Base-by-base conservation (phyloP, 2,113 vertebrate species). In the Zosterops hypoxanthus region DNA sequence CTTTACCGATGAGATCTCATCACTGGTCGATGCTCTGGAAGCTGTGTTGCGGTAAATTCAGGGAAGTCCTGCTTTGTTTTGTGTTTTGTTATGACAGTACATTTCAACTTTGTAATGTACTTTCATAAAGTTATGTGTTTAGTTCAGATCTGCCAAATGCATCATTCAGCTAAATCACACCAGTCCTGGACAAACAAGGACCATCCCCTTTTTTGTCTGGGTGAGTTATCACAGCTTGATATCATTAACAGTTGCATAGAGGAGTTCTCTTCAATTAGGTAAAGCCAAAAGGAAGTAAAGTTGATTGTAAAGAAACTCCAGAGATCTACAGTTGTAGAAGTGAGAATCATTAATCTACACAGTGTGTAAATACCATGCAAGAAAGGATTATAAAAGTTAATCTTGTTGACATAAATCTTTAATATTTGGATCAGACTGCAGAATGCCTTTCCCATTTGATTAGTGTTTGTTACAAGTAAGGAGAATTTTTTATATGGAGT, bases 381-480 rank as follows among this genome's bases (percentile, higher is more conserved):
- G 61, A 17, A 71, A 86, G 34, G 72, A 90, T 88, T 91, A 70
- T 80, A 83, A 77, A 90, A 95, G 75, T 66, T 94, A 92, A 84
- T 84, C 61, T 80, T 90, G 72, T 80, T 94, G 69, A 87, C 50
- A 82, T 92, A 86, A 96, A 92, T 96, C 72, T 90, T 94, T 84
- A 95, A 73, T 94, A 90, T 92, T 94, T 19, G 6, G 31, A 88
- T 39, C 47, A 72, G n/a, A 61, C 23, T 84, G 75, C 64, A 71
- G 71, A 82, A 93, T 65, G 36, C 36, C 34, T 84, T 95, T 92
- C 20, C 65, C 6, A 10, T 91, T 95, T 94, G 83, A 77, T 95
- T 93, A 80, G 65, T 60, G 57, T 68, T 92, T 95, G 42, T 88
- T 89, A 46, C 57, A 86, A 59, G 39, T 18, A 60, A 69, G 88